phyloP scores from a whole-genome alignment of 2,797 vertebrate genomes.

The Ciconia nigra region DNA sequence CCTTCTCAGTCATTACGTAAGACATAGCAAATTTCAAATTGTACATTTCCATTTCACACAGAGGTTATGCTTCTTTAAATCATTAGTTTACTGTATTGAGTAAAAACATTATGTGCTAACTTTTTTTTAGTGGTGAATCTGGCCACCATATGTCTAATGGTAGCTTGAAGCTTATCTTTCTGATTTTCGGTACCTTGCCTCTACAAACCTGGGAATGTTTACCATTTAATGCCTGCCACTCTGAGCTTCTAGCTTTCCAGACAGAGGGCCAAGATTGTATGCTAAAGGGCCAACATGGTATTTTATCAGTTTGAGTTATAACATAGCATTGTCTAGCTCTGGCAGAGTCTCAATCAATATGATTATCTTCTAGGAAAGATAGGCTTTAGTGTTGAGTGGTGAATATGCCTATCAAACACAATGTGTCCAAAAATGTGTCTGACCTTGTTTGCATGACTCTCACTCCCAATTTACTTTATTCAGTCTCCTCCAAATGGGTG shows the following conservation, averaged over 20 bases:
- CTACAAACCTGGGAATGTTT: neutral
- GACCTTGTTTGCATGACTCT: neutral
- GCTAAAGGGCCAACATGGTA: neutral
- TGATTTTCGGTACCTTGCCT: neutral
- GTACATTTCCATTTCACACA: neutral
- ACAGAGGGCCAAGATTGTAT: neutral
- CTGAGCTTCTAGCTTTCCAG: neutral
- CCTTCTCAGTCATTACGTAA: neutral
- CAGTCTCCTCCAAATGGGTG: neutral
- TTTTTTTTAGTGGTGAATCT: neutral
- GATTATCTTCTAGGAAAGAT: neutral
- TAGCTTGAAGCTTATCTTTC: neutral
- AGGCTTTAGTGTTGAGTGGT: neutral
- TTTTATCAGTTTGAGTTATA: neutral
- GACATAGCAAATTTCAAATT: neutral
- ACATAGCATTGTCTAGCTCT: neutral
- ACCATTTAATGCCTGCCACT: neutral
- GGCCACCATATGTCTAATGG: neutral
- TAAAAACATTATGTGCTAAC: neutral
- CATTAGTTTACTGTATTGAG: neutral
- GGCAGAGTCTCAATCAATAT: neutral
- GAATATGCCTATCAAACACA: neutral
- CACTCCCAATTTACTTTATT: neutral
- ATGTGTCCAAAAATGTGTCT: neutral
- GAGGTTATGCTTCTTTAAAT: neutral